phyloP scores from a whole-genome alignment of 23 tunicate genomes.

The Styela clava region DNA sequence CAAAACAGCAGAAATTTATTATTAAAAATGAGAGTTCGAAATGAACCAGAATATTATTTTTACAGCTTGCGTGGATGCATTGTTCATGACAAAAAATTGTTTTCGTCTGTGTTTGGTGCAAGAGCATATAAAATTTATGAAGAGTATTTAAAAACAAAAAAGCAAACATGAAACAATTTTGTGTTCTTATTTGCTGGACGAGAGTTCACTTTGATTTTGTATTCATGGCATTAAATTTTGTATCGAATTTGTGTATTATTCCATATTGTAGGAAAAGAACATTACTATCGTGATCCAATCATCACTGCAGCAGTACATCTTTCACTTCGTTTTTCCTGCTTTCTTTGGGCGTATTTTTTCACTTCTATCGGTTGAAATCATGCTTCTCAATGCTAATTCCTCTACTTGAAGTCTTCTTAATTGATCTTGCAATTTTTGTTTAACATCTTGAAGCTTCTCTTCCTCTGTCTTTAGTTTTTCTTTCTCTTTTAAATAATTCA shows the following conservation, averaged over 20 bases:
- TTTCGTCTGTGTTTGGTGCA: slow-evolving; percentile 28
- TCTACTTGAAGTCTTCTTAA: slow-evolving; percentile 79
- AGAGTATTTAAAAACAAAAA: background rate
- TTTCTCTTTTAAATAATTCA: background rate
- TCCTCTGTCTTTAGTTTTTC: slow-evolving; percentile 52
- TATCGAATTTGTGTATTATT: no score
- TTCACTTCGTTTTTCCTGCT: background rate
- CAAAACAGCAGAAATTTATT: slow-evolving; percentile 28
- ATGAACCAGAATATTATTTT: slow-evolving; percentile 24
- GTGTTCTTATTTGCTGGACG: no score
- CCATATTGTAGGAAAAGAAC: no score
- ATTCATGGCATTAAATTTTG: no score
- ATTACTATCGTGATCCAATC: no score
- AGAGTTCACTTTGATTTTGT: no score
- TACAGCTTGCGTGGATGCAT: slow-evolving; percentile 22
- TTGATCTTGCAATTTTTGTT: slow-evolving; percentile 77
- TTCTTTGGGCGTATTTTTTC: slow-evolving; percentile 1
- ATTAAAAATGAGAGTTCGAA: slow-evolving; percentile 8
- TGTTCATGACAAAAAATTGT: slow-evolving; percentile 22
- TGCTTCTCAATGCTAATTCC: slow-evolving; percentile 78
- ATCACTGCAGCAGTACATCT: no score
- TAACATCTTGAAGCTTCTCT: slow-evolving; percentile 33
- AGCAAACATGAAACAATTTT: no score
- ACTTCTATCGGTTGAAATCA: slow-evolving; percentile 38
- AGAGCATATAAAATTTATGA: slow-evolving; percentile 3